Conservation (phyloP, 2,888 invertebrate species). For the Campopleginae sp. region DNA sequence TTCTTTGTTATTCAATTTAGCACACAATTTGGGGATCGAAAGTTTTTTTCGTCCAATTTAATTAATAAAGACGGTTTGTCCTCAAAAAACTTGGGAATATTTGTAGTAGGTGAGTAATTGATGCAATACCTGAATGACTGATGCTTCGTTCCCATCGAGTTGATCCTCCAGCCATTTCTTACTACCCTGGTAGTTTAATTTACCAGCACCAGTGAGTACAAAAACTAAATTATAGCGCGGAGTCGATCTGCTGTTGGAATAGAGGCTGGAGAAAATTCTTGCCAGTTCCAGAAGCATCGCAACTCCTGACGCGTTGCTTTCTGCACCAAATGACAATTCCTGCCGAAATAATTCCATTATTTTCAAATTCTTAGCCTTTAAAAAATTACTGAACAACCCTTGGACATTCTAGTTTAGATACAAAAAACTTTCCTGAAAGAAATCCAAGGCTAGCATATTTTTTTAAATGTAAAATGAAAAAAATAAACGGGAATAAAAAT, state of each 20-base stretch:
- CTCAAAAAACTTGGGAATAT: conserved; percentile 55
- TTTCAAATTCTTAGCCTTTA: too few relatives aligned
- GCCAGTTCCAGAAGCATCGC: conserved; percentile 94
- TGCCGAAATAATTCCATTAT: conserved; percentile 79
- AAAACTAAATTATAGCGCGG: conserved; percentile 94
- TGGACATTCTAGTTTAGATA: too few relatives aligned
- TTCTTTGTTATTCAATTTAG: background rate
- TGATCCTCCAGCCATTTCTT: conserved; percentile 98
- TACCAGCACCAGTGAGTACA: conserved; percentile 95
- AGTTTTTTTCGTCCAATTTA: background rate
- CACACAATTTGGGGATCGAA: background rate
- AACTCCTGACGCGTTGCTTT: conserved; percentile 97
- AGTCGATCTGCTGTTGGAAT: conserved; percentile 89
- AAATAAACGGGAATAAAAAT: too few relatives aligned
- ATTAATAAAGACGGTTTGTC: background rate
- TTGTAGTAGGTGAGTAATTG: background rate
- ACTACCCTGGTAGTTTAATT: conserved; percentile 96
- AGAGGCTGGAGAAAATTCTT: conserved; percentile 94
- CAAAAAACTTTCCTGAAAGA: too few relatives aligned
- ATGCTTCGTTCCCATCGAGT: conserved; percentile 90
- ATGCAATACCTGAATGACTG: conserved; percentile 88
- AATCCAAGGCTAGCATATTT: too few relatives aligned
- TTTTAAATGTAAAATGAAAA: too few relatives aligned
- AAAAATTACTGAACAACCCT: too few relatives aligned
- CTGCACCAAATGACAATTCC: conserved; percentile 95